Conservation (phyloP, 2,113 vertebrate genomes). For the Rhizomys pruinosus region DNA sequence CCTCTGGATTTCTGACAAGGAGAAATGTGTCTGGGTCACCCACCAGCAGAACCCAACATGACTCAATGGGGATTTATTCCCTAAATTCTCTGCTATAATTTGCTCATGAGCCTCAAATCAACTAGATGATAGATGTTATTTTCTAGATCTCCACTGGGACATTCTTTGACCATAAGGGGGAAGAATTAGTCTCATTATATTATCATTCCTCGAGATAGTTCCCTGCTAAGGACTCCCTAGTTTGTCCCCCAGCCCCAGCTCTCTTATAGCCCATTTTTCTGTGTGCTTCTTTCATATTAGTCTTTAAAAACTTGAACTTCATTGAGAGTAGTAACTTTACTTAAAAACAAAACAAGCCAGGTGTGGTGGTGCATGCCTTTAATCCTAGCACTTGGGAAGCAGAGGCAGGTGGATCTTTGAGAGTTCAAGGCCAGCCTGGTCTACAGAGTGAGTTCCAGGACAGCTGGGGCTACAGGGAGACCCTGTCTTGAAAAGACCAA, state of each 20-base stretch:
- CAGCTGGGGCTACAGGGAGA: no score
- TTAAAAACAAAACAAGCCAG: neutral
- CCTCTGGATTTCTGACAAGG: neutral
- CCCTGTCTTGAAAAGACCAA: no score
- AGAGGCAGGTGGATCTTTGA: no score
- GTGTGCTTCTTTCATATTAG: neutral
- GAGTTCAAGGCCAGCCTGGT: no score
- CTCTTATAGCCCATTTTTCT: neutral
- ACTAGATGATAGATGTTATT: neutral
- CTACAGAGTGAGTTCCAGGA: no score
- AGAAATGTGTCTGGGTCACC: neutral
- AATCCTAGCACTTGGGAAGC: no score
- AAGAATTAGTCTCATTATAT: neutral
- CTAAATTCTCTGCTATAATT: slow-evolving; percentile 1
- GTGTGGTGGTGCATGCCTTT: no score
- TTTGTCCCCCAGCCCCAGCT: neutral
- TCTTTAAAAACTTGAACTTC: neutral
- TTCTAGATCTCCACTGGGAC: neutral
- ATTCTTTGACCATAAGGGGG: neutral
- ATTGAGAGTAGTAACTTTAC: neutral
- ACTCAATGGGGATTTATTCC: neutral
- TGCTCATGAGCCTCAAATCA: neutral
- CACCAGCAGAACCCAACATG: neutral
- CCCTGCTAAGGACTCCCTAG: neutral
- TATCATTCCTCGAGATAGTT: neutral